phyloP scores from a whole-genome alignment of 2,888 invertebrate species.

The Galerucella calmariensis region DNA sequence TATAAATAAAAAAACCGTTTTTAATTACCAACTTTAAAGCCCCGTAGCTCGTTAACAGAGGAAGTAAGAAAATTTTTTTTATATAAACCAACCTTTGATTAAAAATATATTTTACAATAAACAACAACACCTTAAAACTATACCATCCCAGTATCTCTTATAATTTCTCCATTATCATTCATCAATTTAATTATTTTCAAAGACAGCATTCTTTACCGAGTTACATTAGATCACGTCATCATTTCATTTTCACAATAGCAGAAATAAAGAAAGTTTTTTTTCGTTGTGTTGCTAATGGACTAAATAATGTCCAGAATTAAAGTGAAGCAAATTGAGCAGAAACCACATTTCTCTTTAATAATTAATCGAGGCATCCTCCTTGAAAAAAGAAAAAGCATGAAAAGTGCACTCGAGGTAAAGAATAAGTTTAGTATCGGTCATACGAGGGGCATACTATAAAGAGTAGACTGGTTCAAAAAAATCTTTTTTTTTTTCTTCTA shows the following conservation, averaged over 20 bases:
- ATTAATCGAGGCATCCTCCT: constrained; percentile 27
- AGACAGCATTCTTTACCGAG: constrained; percentile 1
- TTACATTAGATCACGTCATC: not conserved
- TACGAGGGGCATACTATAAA: not conserved
- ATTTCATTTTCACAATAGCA: constrained; percentile 10
- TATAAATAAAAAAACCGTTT: too few relatives aligned
- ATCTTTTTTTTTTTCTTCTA: too few relatives aligned
- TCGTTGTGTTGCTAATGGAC: constrained; percentile 16
- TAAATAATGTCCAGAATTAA: constrained; percentile 25
- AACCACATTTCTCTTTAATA: constrained; percentile 26
- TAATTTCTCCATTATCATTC: too few relatives aligned
- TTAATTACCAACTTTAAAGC: too few relatives aligned
- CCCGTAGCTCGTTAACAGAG: too few relatives aligned
- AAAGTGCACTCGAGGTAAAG: constrained; percentile 1
- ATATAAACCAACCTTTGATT: too few relatives aligned
- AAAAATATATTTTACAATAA: too few relatives aligned
- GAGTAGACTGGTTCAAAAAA: too few relatives aligned
- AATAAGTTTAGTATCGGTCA: not conserved
- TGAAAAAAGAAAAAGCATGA: constrained; percentile 28
- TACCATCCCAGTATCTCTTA: too few relatives aligned
- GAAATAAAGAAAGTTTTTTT: constrained; percentile 17
- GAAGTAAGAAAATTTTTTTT: too few relatives aligned
- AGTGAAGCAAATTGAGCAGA: constrained; percentile 28
- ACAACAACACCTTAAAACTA: too few relatives aligned
- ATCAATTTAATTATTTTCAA: constrained; percentile 2